Percentiles rank a stretch among this genome's conserved stretches.
Conservation (phyloP, 2,888 invertebrate genomes). For the Netelia melanura region DNA sequence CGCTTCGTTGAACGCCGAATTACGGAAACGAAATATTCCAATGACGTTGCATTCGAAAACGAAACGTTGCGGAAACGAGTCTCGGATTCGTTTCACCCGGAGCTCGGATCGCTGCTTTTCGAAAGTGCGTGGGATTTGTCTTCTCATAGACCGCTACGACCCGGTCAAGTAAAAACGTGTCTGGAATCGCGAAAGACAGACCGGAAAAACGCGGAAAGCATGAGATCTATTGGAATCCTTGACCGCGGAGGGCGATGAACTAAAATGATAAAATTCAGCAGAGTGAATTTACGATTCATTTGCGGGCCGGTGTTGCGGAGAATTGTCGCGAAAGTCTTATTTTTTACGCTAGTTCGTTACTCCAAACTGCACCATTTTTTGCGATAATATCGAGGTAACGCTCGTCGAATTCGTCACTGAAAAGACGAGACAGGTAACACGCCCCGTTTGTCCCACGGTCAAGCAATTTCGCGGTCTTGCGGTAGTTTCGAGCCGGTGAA, state of each 20-base stretch:
- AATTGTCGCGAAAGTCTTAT: neutral
- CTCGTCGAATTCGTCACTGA: neutral
- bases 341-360: neutral
- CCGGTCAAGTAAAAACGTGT: constrained; percentile 25
- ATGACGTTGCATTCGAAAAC: neutral
- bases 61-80: constrained; percentile 35
- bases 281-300: neutral
- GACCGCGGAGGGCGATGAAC: constrained; percentile 22
- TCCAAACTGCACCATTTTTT: neutral
- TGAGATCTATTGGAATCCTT: constrained; percentile 18
- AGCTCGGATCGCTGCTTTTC: constrained; percentile 51
- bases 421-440: constrained; percentile 29
- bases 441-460: constrained; percentile 59
- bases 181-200: constrained; percentile 39
- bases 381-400: neutral
- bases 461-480: constrained; percentile 62
- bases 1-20: constrained; percentile 31
- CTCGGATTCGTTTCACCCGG: neutral
- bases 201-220: neutral
- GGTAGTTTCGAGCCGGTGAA: constrained; percentile 54
- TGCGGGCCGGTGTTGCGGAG: too few species aligned
- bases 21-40: constrained; percentile 22
- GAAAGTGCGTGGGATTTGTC: constrained; percentile 44
- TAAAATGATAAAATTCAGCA: neutral
- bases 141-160: constrained; percentile 16